Conservation (phyloP, 2,113 vertebrate species). For the Leucoraja erinaceus region DNA sequence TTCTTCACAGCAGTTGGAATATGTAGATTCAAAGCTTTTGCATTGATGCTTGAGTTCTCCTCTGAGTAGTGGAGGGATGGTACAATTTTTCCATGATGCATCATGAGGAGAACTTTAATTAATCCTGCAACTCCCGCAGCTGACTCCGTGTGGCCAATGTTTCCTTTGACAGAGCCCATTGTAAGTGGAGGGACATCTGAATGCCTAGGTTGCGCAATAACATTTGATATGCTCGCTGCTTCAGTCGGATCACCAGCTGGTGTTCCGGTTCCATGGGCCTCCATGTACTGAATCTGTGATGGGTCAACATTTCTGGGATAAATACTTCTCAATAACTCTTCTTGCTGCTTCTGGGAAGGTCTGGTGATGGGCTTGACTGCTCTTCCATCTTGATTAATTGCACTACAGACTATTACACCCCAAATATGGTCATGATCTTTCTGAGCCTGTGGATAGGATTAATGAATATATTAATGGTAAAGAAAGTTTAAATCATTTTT, state of each 20-base stretch:
- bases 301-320: conserved; percentile 58
- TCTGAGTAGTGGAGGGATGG: conserved; percentile 71
- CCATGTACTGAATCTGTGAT: conserved; percentile 63
- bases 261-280: conserved; percentile 74
- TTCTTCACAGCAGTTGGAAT: conserved; percentile 57
- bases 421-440: conserved; percentile 67
- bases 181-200: conserved; percentile 47
- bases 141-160: conserved; percentile 75
- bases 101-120: conserved; percentile 83
- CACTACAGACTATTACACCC: conserved; percentile 65
- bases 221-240: conserved; percentile 60
- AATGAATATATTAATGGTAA: not conserved
- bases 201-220: conserved; percentile 55
- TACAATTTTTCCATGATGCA: conserved; percentile 69
- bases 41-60: conserved; percentile 58
- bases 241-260: conserved; percentile 63
- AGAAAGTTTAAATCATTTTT: too few relatives aligned
- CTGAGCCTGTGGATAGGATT: conserved; percentile 54
- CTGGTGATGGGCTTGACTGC: conserved; percentile 63
- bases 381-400: conserved; percentile 67
- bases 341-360: conserved; percentile 61
- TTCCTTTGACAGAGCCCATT: conserved; percentile 73
- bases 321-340: conserved; percentile 61
- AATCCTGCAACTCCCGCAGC: conserved; percentile 72
- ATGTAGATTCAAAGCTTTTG: conserved; percentile 56